Evolutionary conservation across 2,797 vertebrate genomes (phyloP).

Genomic region (Pteronotus mesoamericanus): DNA sequence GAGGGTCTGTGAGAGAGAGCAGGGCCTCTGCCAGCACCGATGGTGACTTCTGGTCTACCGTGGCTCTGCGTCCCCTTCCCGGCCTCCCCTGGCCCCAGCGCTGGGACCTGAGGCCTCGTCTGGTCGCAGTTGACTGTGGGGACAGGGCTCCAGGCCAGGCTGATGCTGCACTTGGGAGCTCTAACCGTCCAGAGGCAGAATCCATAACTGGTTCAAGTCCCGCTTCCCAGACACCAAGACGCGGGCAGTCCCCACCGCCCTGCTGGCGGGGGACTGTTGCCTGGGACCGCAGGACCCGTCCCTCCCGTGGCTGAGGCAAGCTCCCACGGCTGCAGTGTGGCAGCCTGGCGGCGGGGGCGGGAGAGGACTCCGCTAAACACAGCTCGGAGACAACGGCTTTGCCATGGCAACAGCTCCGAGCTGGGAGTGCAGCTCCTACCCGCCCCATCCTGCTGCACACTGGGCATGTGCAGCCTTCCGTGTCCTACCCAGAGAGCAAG

Average conservation of each 20-base stretch:
- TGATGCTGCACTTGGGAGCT: rapidly evolving
- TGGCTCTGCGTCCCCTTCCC: rapidly evolving
- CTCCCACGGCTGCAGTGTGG: background rate
- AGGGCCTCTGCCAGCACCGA: background rate
- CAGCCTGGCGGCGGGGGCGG: background rate
- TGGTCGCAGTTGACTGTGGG: background rate
- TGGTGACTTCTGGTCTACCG: rapidly evolving
- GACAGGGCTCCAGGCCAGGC: background rate
- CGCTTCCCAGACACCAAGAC: background rate
- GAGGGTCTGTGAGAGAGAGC: rapidly evolving
- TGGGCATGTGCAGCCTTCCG: background rate
- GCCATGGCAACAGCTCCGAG: background rate
- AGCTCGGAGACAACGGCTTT: background rate
- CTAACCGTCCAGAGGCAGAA: background rate
- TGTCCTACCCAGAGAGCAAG: background rate
- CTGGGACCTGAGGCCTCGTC: background rate
- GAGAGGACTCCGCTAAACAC: background rate
- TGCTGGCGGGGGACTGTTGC: background rate
- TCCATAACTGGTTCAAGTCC: background rate
- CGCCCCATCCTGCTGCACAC: no score
- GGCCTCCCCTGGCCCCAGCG: background rate
- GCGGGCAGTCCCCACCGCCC: rapidly evolving
- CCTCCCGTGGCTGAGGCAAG: background rate
- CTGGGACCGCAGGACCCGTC: background rate
- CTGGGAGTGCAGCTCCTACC: background rate